These are phyloP conservation scores for Danio jaintianensis DNA, from an alignment of 2,797 vertebrate genomes.

Conservation along the genomic window DNA sequence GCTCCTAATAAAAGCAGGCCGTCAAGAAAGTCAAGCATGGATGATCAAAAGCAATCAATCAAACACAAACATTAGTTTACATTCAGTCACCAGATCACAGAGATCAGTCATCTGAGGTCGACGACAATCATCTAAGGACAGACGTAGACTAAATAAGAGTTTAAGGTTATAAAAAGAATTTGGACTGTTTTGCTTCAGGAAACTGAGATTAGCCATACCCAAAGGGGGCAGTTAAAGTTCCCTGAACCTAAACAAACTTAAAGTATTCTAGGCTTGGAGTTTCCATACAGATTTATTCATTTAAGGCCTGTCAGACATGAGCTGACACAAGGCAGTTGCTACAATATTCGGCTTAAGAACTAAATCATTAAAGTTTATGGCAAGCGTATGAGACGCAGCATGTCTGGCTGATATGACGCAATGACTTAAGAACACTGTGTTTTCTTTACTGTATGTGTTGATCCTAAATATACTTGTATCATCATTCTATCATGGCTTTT, in stretches of 20 bases:
- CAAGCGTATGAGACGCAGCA: conserved; percentile 14
- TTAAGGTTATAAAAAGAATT: conserved; percentile 44
- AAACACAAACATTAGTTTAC: conserved; percentile 15
- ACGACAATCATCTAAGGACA: conserved; percentile 30
- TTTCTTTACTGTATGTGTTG: conserved; percentile 9
- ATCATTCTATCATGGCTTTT: too few species aligned
- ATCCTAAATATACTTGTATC: conserved; percentile 20
- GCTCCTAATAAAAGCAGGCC: conserved; percentile 13
- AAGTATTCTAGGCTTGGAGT: conserved; percentile 52
- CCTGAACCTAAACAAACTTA: conserved; percentile 37
- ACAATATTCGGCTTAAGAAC: conserved; percentile 31
- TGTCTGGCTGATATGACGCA: conserved; percentile 10
- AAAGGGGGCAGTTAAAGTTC: conserved; percentile 58
- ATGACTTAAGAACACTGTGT: conserved; percentile 26
- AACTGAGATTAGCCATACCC: conserved; percentile 54
- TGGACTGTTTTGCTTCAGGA: conserved; percentile 45
- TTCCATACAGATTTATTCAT: conserved; percentile 44
- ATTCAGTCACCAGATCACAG: conserved; percentile 21
- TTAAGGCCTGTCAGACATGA: conserved; percentile 23
- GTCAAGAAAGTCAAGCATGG: background rate
- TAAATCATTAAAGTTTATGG: conserved; percentile 47
- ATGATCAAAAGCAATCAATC: background rate
- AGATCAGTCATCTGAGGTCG: conserved; percentile 25
- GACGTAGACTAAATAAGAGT: conserved; percentile 25
- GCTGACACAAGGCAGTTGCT: conserved; percentile 31